Base-by-base conservation (phyloP, 2,888 invertebrate species). In the Acleris cristana region DNA sequence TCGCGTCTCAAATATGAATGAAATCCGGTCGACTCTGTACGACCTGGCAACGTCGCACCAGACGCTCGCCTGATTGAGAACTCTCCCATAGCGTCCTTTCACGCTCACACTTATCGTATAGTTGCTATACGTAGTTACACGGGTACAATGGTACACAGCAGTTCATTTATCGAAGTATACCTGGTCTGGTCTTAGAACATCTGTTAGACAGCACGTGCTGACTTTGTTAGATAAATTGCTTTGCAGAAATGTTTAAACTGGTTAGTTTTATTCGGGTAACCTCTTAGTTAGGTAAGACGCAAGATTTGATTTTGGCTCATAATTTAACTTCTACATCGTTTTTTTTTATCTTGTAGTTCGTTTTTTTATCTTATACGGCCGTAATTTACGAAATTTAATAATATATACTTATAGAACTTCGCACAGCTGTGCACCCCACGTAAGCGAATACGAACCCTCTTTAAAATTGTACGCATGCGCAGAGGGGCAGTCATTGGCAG, bases 1-100 rank as follows among this genome's bases (percentile, higher is more conserved):
- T 83, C 90, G 91, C 90, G 83, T 86, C 84, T 91, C 87, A 92
- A 90, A 92, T 92, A 92, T 92, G 92, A 92, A 92, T 92, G 92
- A 92, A 92, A 91, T 89, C 92, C 90, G 88, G 90, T 89, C 88
- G 89, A 79, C 87, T 79, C 84, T 81, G 88, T 80, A 76, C 91
- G 86, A 88, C 68, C 79, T 73, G 92, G 92, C 92, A 92, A 92
- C 92, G 88, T 85, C 86, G 92, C 92, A 72, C 85, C 88, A 90
- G 91, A 89, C 91, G 88, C 84, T 80, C 78, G 86, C 84, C 85
- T 88, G 91, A 92, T 92, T 92, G 89, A 92, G 92, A 90, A 91
- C 86, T 85, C 86, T 88, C 88, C 88, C 88, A 88, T 87, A 80
- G 83, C 79, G 88, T 79, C 84, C 84, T 84, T 81, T 82, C 79